Percentiles rank a stretch among this genome's conserved stretches.
Evolutionary conservation across 2,888 invertebrate species (phyloP).

Genomic region (Xanthia togata): DNA sequence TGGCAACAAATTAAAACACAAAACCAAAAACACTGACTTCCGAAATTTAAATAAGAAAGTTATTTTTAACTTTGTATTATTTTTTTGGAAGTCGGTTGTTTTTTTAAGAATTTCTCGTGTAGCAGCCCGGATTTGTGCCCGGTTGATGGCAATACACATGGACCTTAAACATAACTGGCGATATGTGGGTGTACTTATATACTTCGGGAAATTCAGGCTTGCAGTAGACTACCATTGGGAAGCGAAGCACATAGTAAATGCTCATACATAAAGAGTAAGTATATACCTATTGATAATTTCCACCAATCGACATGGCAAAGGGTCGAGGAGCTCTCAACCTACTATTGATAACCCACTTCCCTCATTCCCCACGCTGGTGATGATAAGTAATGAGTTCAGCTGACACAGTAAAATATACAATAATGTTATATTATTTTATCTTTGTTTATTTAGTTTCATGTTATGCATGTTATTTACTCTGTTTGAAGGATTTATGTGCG

Average conservation of each 20-base stretch:
- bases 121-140: no score
- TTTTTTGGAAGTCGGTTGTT: no score
- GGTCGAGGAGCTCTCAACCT: slow-evolving; percentile 23
- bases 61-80: no score
- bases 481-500: slow-evolving; percentile 7
- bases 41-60: no score
- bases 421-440: slow-evolving; percentile 8
- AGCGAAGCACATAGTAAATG: background rate
- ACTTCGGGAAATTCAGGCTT: background rate
- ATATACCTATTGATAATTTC: slow-evolving; percentile 6
- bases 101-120: no score
- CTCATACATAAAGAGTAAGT: background rate
- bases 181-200: background rate
- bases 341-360: slow-evolving; percentile 53
- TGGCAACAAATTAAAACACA: no score
- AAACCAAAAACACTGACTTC: no score
- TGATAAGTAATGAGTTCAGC: slow-evolving; percentile 33
- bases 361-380: slow-evolving; percentile 20
- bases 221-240: background rate
- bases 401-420: background rate
- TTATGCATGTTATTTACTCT: slow-evolving; percentile 1
- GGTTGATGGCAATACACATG: background rate
- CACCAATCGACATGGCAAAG: slow-evolving; percentile 7
- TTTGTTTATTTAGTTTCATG: slow-evolving; percentile 15
- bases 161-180: background rate